Evolutionary conservation across 2,888 invertebrate species (phyloP), one percentile per base, ranked within the genome.

Genomic region (Onchidella celtica): DNA sequence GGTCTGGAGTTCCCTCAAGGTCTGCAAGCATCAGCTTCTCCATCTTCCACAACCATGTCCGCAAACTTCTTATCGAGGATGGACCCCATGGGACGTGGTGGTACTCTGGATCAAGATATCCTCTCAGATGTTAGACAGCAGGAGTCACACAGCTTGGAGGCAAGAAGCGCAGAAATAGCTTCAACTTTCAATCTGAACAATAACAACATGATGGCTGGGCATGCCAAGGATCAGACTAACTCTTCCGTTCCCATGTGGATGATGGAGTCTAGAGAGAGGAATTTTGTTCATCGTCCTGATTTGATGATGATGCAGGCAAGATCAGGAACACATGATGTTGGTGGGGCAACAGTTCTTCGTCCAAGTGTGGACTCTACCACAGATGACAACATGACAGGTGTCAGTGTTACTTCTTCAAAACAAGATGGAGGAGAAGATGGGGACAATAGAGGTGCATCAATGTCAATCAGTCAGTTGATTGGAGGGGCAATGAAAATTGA

Each of bases 401-500:
- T 36, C 6, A 36, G 3, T 14, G 66, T 65, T 2, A 47, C 73
- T n/a, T 73, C 79, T 24, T 66, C 65, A n/a, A 73, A 57, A 11
- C 65, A 34, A 61, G 63, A 47, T 14, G 32, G 34, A 24, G 14
- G 14, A 32, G 70, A 73, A 0, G 55, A 66, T 55, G 24, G n/a
- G 2, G 66, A 73, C 2, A 4, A 63, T 21, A 79, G 65, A 40
- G 34, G 40, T 27, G 9, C 68, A 0, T 47, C 78, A 4, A 38
- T 82, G 76, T 73, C 84, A 21, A 79, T 84, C 40, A 68, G 84
- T 70, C 84, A 84, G 75, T 36, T 84, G n/a, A 84, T 84, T 55
- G 84, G 82, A 29, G 84, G 84, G 32, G 84, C 84, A 38, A 72
- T 84, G 79, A 82, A 84, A 47, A 78, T 84, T 63, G 82, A 80